Evolutionary conservation across 2,888 invertebrate species (phyloP).

Genomic region (Caenorhabditis sp.): DNA sequence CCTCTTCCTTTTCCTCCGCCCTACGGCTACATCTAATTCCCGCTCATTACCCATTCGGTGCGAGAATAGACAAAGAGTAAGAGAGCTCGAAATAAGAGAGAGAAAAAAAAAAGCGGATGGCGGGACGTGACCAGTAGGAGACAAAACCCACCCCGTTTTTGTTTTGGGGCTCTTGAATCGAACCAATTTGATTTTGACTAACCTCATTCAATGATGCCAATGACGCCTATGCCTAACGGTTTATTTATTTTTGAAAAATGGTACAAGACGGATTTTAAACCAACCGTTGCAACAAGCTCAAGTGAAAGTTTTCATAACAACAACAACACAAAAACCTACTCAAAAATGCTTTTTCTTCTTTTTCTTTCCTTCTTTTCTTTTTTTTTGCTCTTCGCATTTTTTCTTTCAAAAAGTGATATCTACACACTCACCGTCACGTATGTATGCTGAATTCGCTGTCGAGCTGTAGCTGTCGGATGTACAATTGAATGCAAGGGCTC

Average conservation of each 20-base stretch:
- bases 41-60: constrained; percentile 61
- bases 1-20: constrained; percentile 13
- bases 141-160: constrained; percentile 38
- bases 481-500: constrained; percentile 19
- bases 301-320: no score
- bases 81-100: constrained; percentile 14
- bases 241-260: no score
- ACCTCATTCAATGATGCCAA: constrained; percentile 1
- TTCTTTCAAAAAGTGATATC: constrained; percentile 9
- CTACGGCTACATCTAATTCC: constrained; percentile 60
- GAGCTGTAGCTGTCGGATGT: constrained; percentile 21
- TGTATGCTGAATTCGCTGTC: constrained; percentile 1
- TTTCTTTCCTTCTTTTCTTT: no score
- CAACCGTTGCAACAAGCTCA: no score
- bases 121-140: constrained; percentile 23
- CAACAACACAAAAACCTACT: no score
- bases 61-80: constrained; percentile 35
- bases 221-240: no score
- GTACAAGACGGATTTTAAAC: no score
- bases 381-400: not conserved
- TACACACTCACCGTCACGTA: constrained; percentile 7
- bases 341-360: no score
- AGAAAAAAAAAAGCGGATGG: no score
- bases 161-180: constrained; percentile 11
- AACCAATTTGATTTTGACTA: constrained; percentile 51